Evolutionary conservation across 2,888 invertebrate genomes (phyloP).

Genomic region (Ethmia dodecea): DNA sequence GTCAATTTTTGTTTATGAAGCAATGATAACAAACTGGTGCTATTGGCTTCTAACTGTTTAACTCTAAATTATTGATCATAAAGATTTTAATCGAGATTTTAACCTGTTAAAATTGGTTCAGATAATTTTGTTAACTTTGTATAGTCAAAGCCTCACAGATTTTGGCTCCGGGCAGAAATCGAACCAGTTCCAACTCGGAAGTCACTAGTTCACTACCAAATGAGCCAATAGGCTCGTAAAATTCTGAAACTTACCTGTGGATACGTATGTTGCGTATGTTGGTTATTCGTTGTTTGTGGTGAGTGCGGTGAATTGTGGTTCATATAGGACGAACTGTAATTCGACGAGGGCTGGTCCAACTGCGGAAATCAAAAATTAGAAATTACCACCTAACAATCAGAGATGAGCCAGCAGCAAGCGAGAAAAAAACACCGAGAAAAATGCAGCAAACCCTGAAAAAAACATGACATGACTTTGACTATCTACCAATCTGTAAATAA

Average conservation of each 20-base stretch:
- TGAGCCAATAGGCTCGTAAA: too few relatives aligned
- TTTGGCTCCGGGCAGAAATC: too few relatives aligned
- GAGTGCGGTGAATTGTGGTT: slow-evolving; percentile 69
- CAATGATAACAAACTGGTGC: too few relatives aligned
- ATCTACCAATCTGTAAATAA: slow-evolving; percentile 7
- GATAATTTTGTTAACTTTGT: too few relatives aligned
- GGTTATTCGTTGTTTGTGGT: slow-evolving; percentile 61
- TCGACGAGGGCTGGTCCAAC: slow-evolving; percentile 64
- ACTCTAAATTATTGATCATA: too few relatives aligned
- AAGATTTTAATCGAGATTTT: too few relatives aligned
- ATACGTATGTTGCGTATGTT: slow-evolving; percentile 56
- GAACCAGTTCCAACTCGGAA: too few relatives aligned
- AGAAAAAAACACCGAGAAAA: slow-evolving; percentile 34
- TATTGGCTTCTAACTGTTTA: too few relatives aligned
- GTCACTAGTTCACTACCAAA: too few relatives aligned
- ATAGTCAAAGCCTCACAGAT: too few relatives aligned
- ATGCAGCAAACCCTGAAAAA: slow-evolving; percentile 40
- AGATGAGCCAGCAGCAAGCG: slow-evolving; percentile 25
- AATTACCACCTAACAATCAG: slow-evolving; percentile 2
- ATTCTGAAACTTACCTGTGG: slow-evolving; percentile 53
- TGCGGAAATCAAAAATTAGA: slow-evolving; percentile 28
- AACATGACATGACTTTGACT: slow-evolving; percentile 22
- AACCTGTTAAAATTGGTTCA: too few relatives aligned
- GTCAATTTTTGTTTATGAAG: too few relatives aligned
- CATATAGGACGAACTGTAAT: slow-evolving; percentile 61